phyloP scores from a whole-genome alignment of 2,888 invertebrate genomes.

The Nemotelus pantherinus region DNA sequence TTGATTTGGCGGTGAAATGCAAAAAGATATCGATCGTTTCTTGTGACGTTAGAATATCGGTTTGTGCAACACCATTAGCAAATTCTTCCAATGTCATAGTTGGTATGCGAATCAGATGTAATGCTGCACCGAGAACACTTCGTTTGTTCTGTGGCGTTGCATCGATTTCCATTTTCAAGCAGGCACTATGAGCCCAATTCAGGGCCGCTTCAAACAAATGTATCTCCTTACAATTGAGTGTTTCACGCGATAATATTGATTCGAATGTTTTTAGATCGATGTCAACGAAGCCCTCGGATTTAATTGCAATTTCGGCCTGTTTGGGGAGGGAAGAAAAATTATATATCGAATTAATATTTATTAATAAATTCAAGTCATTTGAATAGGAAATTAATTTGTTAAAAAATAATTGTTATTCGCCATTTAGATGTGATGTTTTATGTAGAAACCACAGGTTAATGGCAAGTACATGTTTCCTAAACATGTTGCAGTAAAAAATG shows the following conservation, averaged over 20 bases:
- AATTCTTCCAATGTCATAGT: conserved; percentile 94
- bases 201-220: conserved; percentile 90
- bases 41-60: conserved; percentile 88
- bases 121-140: conserved; percentile 77
- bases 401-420: too few relatives aligned
- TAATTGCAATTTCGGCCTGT: conserved; percentile 92
- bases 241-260: conserved; percentile 90
- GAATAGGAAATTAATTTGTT: too few relatives aligned
- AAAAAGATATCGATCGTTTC: conserved; percentile 96
- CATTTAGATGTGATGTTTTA: too few relatives aligned
- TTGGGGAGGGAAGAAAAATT: neutral
- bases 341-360: neutral
- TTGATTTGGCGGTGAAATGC: conserved; percentile 89
- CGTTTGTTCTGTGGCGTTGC: conserved; percentile 82
- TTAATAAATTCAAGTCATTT: too few relatives aligned
- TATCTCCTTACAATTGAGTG: conserved; percentile 93
- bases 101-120: conserved; percentile 90
- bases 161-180: conserved; percentile 83
- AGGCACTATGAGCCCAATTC: conserved; percentile 94
- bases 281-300: conserved; percentile 95
- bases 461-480: too few relatives aligned
- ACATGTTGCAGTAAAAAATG: too few relatives aligned
- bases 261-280: conserved; percentile 93
- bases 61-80: conserved; percentile 94
- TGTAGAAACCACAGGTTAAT: too few relatives aligned